Evolutionary conservation across 2,888 invertebrate genomes (phyloP).

Genomic region (Mythimna pallens): DNA sequence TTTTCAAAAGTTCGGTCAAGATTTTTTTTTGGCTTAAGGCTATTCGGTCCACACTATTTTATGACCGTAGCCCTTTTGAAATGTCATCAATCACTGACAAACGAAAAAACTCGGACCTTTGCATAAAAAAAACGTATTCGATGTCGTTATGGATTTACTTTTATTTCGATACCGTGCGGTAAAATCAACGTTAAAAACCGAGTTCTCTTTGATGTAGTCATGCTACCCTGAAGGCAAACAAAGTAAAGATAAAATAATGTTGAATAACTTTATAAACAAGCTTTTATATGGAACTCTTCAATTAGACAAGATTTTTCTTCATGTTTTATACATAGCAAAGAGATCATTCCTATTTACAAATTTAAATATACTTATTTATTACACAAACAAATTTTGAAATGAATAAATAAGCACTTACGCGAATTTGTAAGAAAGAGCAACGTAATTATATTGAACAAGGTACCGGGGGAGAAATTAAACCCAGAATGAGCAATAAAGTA

Average conservation of each 20-base stretch:
- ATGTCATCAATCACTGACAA: slow-evolving; percentile 82
- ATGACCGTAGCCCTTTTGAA: slow-evolving; percentile 69
- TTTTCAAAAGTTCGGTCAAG: slow-evolving; percentile 59
- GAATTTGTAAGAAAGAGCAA: slow-evolving; percentile 25
- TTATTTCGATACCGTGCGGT: slow-evolving; percentile 63
- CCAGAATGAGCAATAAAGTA: slow-evolving; percentile 38
- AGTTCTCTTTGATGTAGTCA: slow-evolving; percentile 39
- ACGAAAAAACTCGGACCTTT: slow-evolving; percentile 71
- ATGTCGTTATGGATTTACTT: slow-evolving; percentile 76
- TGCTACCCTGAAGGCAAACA: slow-evolving; percentile 40
- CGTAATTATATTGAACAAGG: slow-evolving; percentile 45
- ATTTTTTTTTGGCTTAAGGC: slow-evolving; percentile 60
- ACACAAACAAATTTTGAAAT: slow-evolving; percentile 3
- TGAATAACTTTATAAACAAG: slow-evolving; percentile 7
- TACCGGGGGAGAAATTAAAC: slow-evolving; percentile 34
- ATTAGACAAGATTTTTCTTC: slow-evolving; percentile 28
- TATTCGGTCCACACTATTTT: slow-evolving; percentile 66
- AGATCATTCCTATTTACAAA: slow-evolving; percentile 1
- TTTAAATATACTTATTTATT: slow-evolving; percentile 14
- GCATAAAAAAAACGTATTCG: slow-evolving; percentile 76
- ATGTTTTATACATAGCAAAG: slow-evolving; percentile 7
- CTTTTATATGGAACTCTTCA: slow-evolving; percentile 22
- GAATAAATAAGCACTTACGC: slow-evolving; percentile 16
- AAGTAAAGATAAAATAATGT: slow-evolving; percentile 19
- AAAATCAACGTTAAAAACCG: slow-evolving; percentile 35